Conservation (phyloP, 2,113 vertebrate species). For the Paradoxurus hermaphroditus region DNA sequence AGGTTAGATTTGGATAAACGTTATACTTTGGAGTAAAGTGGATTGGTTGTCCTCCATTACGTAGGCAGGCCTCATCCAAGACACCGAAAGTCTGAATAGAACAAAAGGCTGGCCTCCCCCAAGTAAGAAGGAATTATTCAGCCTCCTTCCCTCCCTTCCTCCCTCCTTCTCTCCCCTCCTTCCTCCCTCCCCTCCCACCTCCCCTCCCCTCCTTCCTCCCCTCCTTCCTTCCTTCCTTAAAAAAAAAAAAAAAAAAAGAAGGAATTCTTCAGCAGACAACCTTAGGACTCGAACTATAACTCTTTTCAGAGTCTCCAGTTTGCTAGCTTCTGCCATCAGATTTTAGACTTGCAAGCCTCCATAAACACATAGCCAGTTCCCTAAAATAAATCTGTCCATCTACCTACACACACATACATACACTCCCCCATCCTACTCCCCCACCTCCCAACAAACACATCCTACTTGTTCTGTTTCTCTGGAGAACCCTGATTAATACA, state of each 20-base stretch:
- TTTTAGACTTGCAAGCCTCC: not conserved
- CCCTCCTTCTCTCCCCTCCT: too few species aligned
- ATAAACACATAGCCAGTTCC: not conserved
- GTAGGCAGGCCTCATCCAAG: not conserved
- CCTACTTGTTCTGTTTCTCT: not conserved
- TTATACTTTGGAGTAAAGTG: not conserved
- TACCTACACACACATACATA: not conserved
- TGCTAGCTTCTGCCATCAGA: not conserved
- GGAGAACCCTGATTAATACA: not conserved
- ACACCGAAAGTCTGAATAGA: not conserved
- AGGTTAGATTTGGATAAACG: not conserved
- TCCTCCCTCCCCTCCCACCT: too few species aligned
- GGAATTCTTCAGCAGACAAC: not conserved
- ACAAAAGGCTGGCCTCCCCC: not conserved
- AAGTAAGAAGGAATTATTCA: not conserved
- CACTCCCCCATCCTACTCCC: not conserved
- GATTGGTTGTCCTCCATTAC: not conserved
- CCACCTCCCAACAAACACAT: not conserved
- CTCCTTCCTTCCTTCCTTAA: too few species aligned
- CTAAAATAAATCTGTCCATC: not conserved
- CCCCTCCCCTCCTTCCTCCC: too few species aligned
- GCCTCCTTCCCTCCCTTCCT: too few species aligned
- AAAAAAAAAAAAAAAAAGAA: too few species aligned
- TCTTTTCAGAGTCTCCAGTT: not conserved
- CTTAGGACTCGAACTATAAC: not conserved